phyloP scores from a whole-genome alignment of 2,888 invertebrate genomes.

The Pteria penguin region DNA sequence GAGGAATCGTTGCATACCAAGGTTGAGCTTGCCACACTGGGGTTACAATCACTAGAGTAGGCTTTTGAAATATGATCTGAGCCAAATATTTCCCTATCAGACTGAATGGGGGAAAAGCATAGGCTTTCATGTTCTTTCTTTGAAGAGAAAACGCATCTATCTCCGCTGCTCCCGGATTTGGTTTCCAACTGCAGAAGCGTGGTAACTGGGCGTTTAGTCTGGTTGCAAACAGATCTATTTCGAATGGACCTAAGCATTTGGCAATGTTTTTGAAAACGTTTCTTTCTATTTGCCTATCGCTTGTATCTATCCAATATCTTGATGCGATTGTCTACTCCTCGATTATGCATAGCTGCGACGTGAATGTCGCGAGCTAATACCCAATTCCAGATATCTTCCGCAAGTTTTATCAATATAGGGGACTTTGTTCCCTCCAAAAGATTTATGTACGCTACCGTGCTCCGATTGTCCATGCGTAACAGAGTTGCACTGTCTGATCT shows the following conservation, averaged over 20 bases:
- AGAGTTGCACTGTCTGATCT: no score
- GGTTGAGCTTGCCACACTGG: conserved; percentile 29
- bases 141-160: conserved; percentile 16
- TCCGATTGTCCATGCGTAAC: no score
- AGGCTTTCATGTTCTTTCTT: conserved; percentile 12
- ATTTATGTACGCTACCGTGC: conserved; percentile 21
- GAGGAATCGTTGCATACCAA: conserved; percentile 22
- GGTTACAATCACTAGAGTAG: conserved; percentile 12
- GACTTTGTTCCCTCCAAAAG: conserved; percentile 17
- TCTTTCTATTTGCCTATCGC: no score
- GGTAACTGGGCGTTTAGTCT: conserved; percentile 10
- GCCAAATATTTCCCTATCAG: conserved; percentile 1
- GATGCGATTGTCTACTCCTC: no score
- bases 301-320: no score
- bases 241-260: neutral
- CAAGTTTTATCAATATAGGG: no score
- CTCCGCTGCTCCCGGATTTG: conserved; percentile 20
- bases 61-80: neutral
- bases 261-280: conserved; percentile 1
- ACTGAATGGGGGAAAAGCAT: conserved; percentile 34
- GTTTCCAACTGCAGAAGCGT: conserved; percentile 7
- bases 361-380: no score
- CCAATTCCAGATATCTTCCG: no score
- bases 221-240: conserved; percentile 35
- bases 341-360: no score